Evolutionary conservation across 2,888 invertebrate species (phyloP), one percentile per base, ranked within the genome.

Genomic region (Oligia latruncula): DNA sequence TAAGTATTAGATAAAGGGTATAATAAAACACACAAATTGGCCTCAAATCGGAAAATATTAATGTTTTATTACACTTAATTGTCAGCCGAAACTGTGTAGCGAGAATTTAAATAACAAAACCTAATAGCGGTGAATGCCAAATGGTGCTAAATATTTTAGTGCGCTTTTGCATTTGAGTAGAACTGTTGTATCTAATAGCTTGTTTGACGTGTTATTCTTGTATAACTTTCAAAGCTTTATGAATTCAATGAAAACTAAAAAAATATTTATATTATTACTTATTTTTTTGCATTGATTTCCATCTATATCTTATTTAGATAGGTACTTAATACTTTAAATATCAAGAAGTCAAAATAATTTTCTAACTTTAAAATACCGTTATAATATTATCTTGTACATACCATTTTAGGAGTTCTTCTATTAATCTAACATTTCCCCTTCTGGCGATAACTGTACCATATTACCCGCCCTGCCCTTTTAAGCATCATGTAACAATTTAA

Each of bases 21-120:
- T 82, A 85, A 90, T 91, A 89, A 90, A 84, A 82, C 79, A 80
- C 74, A 82, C 83, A 87, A 90, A 89, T 87, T 88, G 87, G 85
- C 82, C 40, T 35, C 49, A 85, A 80, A 82, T 83, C 65, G 35
- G 81, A 83, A 90, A 91, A 90, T 88, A 83, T 89, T 60, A 87
- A 89, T 83, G 82, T 90, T 92, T 92, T 92, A 93, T 91, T 88
- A 80, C 88, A 60, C 81, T 81, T 91, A 92, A 92, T 91, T 90
- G 87, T 85, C 82, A 88, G 84, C 80, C 80, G 15, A 72, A 84
- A 77, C 72, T 55, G 62, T 71, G 43, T 17, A 70, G 64, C 62
- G 46, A 1, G 43, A 75, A 68, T 76, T 67, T 70, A 74, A 81
- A 72, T 74, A 72, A 17, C 65, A 55, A 75, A 67, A 58, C 75